Base-by-base conservation (phyloP, 2,888 invertebrate species). In the Brenthis daphne region DNA sequence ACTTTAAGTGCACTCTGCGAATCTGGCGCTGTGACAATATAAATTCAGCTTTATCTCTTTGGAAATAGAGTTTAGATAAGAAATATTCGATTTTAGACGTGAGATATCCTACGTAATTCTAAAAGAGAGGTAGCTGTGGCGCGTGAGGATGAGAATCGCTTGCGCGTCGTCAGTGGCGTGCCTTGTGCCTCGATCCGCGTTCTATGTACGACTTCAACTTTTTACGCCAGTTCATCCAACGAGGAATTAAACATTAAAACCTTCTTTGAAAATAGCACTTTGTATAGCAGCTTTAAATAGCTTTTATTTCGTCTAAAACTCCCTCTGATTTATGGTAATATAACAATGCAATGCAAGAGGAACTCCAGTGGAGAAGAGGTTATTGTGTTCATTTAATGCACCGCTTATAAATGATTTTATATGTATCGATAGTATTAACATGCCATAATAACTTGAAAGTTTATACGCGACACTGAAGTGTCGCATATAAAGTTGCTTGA, bases 171-270 rank as follows among this genome's bases (percentile, higher is more conserved):
- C 69, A 76, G 79, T 72, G 77, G 79, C 75, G 76, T 76, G 80
- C 79, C 78, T 76, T 75, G 82, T 84, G 80, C 82, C 82, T 80
- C 85, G 83, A 89, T 91, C 91, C 91, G 91, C 91, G 91, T 92
- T 91, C 90, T 88, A 88, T 81, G 80, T 81, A 80, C 83, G 83
- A 86, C 86, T 87, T 87, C 90, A 82, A 89, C 85, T 92, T 92
- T 92, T 92, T 92, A 87, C 80, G 76, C 71, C 77, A 85, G 86
- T 88, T 89, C 86, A 89, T 87, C 86, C 87, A 86, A 87, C 85
- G 86, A 86, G 85, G 83, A 84, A 86, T 86, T 86, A 72, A 84
- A 83, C 87, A 83, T 85, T 82, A 78, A 20, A 82, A 81, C 72
- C 74, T 76, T 73, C 73, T 72, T 72, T 68, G 64, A 68, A 57